Evolutionary conservation across 2,888 invertebrate genomes (phyloP), one percentile per base, ranked within the genome.

Genomic region (Hydroisotoma schaefferi): DNA sequence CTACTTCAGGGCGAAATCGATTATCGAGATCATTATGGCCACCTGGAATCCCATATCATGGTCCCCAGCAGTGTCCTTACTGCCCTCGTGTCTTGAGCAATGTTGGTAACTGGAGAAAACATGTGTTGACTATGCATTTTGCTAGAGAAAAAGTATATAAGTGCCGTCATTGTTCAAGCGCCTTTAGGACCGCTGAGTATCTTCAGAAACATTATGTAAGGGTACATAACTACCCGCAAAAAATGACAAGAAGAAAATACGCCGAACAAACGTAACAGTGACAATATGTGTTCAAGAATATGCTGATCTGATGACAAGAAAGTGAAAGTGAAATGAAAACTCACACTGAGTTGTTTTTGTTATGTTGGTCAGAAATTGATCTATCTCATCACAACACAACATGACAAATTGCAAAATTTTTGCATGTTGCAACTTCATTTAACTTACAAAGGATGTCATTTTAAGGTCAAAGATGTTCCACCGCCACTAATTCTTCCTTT

Each of bases 101-200:
- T 65, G 74, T 74, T 58, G 74, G 74, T 49, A 75, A 75, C 65
- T 74, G 74, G 74, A 71, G 74, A 69, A 75, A 75, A 55, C 75
- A 75, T 63, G 74, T 75, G 52, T 66, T 74, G 52, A 75, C 75
- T 27, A 75, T 75, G 73, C 75, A 75, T 67, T 74, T 74, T 65
- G 73, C 73, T 28, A 67, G 73, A 52, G 73, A 74, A 48, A 71
- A 73, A 68, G 71, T 72, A 51, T 71, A 73, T 66, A 73, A 74
- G 60, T 75, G 75, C 64, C 63, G 69, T 44, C 73, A 74, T 62
- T 75, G 75, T 66, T 69, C 70, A 8, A 73, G 74, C 56, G 59
- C 73, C 57, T 75, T 75, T 67, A 65, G 75, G 60, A 75, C 75
- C 28, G 69, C 74, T 23, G 75, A 75, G 65, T 75, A 75, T 63